Conservation (phyloP, 2,113 vertebrate species). For the Dipodomys stephensi region DNA sequence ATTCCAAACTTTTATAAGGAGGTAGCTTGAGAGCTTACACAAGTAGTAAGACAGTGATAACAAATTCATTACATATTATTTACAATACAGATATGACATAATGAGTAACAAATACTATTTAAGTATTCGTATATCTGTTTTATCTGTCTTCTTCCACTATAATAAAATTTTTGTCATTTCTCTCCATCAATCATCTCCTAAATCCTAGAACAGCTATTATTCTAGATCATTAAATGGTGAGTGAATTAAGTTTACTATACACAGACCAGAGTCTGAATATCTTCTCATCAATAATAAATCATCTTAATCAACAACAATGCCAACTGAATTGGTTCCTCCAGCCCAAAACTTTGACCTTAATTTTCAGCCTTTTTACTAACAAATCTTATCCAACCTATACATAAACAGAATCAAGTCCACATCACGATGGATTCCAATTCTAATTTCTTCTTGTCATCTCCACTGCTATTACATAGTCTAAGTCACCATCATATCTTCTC, state of each 20-base stretch:
- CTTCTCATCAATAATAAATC: neutral
- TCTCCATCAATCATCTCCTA: neutral
- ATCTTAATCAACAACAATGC: neutral
- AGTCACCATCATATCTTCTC: neutral
- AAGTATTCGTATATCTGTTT: neutral
- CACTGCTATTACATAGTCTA: neutral
- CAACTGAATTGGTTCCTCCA: neutral
- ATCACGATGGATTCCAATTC: neutral
- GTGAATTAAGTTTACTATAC: neutral
- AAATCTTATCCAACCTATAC: neutral
- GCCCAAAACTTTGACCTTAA: neutral
- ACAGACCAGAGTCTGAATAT: neutral
- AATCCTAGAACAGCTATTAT: neutral
- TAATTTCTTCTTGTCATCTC: neutral
- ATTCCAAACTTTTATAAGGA: conserved; percentile 7
- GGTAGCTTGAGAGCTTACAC: neutral
- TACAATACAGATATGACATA: neutral
- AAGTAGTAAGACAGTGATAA: neutral
- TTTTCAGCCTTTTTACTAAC: neutral
- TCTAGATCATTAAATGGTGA: neutral
- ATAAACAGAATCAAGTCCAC: neutral
- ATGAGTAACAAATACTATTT: too few species aligned
- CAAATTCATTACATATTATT: neutral
- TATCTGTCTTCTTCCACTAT: neutral
- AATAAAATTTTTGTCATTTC: neutral